Percentiles rank a stretch among this genome's conserved stretches.
phyloP scores from a whole-genome alignment of 2,797 vertebrate genomes.

The Glossophaga mutica region DNA sequence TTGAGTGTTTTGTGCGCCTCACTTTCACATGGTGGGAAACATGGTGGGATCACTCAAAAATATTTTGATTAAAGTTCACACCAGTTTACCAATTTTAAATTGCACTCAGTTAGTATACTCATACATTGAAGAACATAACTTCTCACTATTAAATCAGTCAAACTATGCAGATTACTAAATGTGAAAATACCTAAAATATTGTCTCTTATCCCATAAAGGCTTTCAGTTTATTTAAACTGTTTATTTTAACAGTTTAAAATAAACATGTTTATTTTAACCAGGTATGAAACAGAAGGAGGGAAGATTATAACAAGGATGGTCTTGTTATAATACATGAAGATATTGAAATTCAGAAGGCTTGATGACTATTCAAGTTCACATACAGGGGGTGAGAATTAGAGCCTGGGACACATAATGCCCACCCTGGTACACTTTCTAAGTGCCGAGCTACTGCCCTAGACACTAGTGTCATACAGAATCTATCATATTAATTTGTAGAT shows the following conservation, averaged over 20 bases:
- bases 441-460: not conserved
- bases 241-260: too few relatives aligned
- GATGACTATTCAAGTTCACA: not conserved
- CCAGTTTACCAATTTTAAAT: not conserved
- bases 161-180: not conserved
- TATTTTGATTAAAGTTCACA: conserved; percentile 21
- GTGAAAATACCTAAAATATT: not conserved
- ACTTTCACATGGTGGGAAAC: not conserved
- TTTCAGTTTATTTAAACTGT: too few relatives aligned
- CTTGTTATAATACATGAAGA: not conserved
- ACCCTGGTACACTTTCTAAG: not conserved
- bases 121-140: not conserved
- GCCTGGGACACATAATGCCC: not conserved
- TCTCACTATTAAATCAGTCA: not conserved
- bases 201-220: not conserved
- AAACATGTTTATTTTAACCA: not conserved
- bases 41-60: not conserved
- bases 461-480: not conserved
- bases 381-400: not conserved
- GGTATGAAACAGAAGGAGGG: not conserved
- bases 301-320: not conserved
- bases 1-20: not conserved
- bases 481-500: not conserved
- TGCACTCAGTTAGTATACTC: not conserved
- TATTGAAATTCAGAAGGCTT: not conserved